These are phyloP conservation scores for Psammodynastes pulverulentus DNA, from an alignment of 2,113 vertebrate genomes.

Conservation along the genomic window DNA sequence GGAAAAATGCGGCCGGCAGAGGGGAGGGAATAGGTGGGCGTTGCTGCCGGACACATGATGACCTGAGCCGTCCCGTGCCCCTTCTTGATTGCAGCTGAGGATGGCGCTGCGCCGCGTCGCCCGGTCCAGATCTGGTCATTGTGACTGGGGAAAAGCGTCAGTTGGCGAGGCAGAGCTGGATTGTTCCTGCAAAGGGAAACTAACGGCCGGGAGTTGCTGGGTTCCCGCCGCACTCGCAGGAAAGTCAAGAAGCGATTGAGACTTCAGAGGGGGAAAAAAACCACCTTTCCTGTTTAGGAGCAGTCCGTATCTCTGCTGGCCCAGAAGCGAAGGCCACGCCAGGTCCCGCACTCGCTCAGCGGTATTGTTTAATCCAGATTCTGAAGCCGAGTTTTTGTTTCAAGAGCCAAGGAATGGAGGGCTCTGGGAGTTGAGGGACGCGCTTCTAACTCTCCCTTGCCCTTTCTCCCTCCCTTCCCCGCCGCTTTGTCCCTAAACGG, in stretches of 20 bases:
- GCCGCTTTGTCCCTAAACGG: background rate
- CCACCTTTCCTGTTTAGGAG: background rate
- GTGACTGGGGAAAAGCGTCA: conserved; percentile 21
- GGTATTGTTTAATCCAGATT: too few species aligned
- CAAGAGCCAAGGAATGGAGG: background rate
- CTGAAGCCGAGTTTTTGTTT: background rate
- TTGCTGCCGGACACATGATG: background rate
- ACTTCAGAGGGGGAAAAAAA: background rate
- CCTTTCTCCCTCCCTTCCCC: too few species aligned
- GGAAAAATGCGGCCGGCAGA: background rate
- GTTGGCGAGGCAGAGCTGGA: background rate
- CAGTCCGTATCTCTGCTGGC: background rate
- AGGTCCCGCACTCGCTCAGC: background rate
- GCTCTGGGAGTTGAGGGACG: background rate
- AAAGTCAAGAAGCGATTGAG: background rate
- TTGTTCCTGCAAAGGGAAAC: background rate
- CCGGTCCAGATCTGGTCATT: background rate
- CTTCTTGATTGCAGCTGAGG: background rate
- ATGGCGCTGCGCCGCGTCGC: background rate
- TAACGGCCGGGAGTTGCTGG: too few species aligned
- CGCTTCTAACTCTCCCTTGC: too few species aligned
- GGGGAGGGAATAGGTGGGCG: background rate
- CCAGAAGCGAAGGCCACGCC: background rate
- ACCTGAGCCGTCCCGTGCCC: background rate
- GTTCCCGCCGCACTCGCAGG: too few species aligned